Evolutionary conservation across 2,797 vertebrate species (phyloP), one percentile per base, ranked within the genome.

Genomic region (Erithacus rubecula): DNA sequence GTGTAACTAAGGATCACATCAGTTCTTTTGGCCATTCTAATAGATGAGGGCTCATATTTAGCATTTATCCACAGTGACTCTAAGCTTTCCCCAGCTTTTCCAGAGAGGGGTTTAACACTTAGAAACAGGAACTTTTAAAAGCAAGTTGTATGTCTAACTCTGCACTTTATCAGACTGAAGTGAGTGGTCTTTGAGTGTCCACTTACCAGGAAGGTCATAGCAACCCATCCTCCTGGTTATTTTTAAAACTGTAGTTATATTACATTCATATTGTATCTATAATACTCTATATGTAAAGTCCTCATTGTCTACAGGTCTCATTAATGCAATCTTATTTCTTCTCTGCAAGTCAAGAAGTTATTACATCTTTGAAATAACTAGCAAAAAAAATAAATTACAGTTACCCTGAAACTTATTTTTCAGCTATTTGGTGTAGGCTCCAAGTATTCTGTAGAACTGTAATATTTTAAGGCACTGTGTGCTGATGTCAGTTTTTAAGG

Each of bases 121-220:
- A 26, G 46, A 91, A 83, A 27, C 0, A 85, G 51, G 56, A 80
- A 85, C 8, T n/a, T n/a, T n/a, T n/a, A 72, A 74, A 70, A 55
- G 12, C 1, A 2, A 59, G 56, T 1, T 55, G 36, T 7, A 2
- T 10, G 15, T 58, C 0, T 46, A 77, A 52, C 9, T 20, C 64
- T 36, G 20, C 43, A 17, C 26, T 62, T 72, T 11, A 12, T 37
- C 47, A 44, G 12, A 19, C 3, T 27, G 16, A 29, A 2, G 4
- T 13, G 21, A 71, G 41, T 13, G 21, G 2, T 47, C 46, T 43
- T 53, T 34, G 30, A 71, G 22, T 60, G 67, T 4, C 26, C 30
- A 65, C 14, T 51, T 76, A 84, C 39, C 55, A 79, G 55, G 27
- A 32, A 58, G n/a, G 19, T 36, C 29, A 32, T 0, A 65, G 36